A percentile compares a stretch with the other conserved stretches of the same genome.
Evolutionary conservation across 2,797 vertebrate genomes (phyloP).

Genomic region (Lates japonicus): DNA sequence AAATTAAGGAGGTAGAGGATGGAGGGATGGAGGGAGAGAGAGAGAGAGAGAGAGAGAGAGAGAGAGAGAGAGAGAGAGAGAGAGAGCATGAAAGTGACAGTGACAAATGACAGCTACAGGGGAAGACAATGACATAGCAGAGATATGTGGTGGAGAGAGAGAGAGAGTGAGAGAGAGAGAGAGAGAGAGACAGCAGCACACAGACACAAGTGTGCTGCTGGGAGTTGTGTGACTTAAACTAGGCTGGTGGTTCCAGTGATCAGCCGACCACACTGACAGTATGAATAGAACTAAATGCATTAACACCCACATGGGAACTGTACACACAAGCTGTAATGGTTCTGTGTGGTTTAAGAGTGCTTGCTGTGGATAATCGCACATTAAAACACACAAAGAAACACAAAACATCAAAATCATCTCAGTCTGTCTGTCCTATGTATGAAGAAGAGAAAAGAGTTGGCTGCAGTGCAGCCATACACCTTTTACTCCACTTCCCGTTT

Average conservation of each 20-base stretch:
- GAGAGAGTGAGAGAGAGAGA: slow-evolving; percentile 13
- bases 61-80: slow-evolving; percentile 44
- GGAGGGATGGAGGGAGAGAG: slow-evolving; percentile 22
- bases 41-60: slow-evolving; percentile 43
- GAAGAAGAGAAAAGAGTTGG: background rate
- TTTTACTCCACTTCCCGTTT: background rate
- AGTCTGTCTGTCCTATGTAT: background rate
- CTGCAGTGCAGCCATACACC: slow-evolving; percentile 1
- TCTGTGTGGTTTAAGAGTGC: slow-evolving; percentile 16
- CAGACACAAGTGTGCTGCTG: slow-evolving; percentile 25
- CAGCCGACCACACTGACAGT: slow-evolving; percentile 47
- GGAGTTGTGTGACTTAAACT: slow-evolving; percentile 57
- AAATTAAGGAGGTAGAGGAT: slow-evolving; percentile 25
- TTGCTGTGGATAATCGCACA: slow-evolving; percentile 28
- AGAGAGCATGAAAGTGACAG: slow-evolving; percentile 56
- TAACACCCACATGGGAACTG: slow-evolving; percentile 27
- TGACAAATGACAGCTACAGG: slow-evolving; percentile 67
- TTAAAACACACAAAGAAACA: background rate
- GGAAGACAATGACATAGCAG: slow-evolving; percentile 51
- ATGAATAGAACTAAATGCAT: slow-evolving; percentile 55
- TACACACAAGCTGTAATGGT: slow-evolving; percentile 9
- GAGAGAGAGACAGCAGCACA: slow-evolving; percentile 35
- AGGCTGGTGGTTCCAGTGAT: slow-evolving; percentile 53
- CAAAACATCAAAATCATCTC: background rate
- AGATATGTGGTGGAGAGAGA: slow-evolving; percentile 41